Evolutionary conservation across 2,888 invertebrate species (phyloP).

Genomic region (Drosophila tanythrix): DNA sequence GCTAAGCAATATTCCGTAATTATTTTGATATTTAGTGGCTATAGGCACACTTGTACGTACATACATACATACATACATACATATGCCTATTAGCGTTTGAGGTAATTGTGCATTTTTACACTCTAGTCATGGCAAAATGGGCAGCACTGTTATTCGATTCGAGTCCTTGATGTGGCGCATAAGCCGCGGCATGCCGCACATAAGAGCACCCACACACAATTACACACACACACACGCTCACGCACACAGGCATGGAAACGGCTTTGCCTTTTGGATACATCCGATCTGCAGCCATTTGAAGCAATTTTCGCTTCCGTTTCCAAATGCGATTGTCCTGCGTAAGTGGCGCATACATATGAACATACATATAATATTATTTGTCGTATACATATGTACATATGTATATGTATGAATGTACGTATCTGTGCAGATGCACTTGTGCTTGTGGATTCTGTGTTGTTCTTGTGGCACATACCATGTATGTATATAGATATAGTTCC

Average conservation of each 20-base stretch:
- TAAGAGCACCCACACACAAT: background rate
- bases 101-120: background rate
- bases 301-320: conserved; percentile 66
- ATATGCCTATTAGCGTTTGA: background rate
- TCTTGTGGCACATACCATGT: conserved; percentile 5
- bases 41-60: background rate
- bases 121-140: background rate
- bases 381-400: background rate
- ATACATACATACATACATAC: too few relatives aligned
- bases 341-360: conserved; percentile 29
- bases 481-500: conserved; percentile 16
- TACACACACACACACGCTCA: background rate
- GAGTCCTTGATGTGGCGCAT: conserved; percentile 1
- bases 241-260: conserved; percentile 8
- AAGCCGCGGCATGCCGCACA: conserved; percentile 14
- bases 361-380: conserved; percentile 1
- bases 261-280: conserved; percentile 56
- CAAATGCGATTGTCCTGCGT: conserved; percentile 65
- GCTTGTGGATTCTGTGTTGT: conserved; percentile 1
- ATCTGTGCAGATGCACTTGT: background rate
- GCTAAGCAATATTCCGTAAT: background rate
- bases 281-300: conserved; percentile 63
- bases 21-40: background rate
- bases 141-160: background rate
- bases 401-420: background rate